A percentile compares a stretch with the other conserved stretches of the same genome.
Evolutionary conservation across 2,888 invertebrate genomes (phyloP).

Genomic region (Pedicia rivosa): DNA sequence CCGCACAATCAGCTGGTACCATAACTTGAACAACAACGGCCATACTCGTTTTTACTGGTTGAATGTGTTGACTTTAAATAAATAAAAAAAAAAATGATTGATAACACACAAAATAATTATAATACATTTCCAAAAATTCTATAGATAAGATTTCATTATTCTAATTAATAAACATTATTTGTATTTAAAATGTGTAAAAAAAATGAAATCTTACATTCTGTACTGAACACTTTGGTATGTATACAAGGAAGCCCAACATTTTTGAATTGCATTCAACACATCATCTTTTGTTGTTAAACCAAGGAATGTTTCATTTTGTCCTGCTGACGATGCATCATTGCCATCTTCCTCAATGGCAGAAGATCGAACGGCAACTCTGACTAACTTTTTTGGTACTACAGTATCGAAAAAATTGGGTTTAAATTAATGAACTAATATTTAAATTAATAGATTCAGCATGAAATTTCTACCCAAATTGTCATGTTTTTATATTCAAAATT

Average conservation of each 20-base stretch:
- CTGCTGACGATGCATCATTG: slow-evolving; percentile 63
- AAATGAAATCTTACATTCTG: too few species aligned
- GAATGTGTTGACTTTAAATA: slow-evolving; percentile 52
- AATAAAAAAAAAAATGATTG: slow-evolving; percentile 12
- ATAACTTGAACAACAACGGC: slow-evolving; percentile 69
- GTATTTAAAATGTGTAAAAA: too few species aligned
- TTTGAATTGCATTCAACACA: slow-evolving; percentile 40
- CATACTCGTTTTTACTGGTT: slow-evolving; percentile 48
- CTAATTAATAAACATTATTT: too few species aligned
- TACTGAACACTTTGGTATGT: slow-evolving; percentile 62
- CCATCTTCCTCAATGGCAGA: slow-evolving; percentile 65
- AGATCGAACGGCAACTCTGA: slow-evolving; percentile 49
- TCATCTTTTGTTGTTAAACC: slow-evolving; percentile 41
- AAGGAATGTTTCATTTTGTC: slow-evolving; percentile 66
- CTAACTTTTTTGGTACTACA: slow-evolving; percentile 19
- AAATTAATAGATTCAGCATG: too few species aligned
- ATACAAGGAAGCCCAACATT: slow-evolving; percentile 75
- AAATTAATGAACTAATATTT: too few species aligned
- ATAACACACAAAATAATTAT: slow-evolving; percentile 3
- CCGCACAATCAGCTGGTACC: slow-evolving; percentile 52
- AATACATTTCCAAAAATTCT: too few species aligned
- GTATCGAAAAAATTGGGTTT: too few species aligned
- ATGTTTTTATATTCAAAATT: too few species aligned
- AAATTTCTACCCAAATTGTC: too few species aligned
- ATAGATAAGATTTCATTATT: too few species aligned